Evolutionary conservation across 2,797 vertebrate species (phyloP), one percentile per base, ranked within the genome.

Genomic region (Aldrovandia affinis): DNA sequence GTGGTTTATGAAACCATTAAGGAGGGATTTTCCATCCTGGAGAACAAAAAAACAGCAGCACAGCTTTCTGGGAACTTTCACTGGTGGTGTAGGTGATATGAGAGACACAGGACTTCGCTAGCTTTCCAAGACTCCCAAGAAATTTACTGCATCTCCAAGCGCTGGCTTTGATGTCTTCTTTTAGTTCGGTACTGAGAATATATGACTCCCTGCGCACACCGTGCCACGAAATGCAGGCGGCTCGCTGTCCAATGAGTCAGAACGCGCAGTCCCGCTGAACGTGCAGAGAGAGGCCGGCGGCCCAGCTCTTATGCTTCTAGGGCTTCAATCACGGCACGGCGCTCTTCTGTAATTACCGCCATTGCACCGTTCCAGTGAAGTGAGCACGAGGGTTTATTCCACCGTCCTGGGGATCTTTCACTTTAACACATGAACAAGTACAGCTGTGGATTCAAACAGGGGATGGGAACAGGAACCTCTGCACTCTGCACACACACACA

Each of bases 31-130:
- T 92, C 93, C 89, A 90, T 92, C 92, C 91, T 90, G 84, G 88
- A 85, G 82, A 79, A 42, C 82, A 84, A 86, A 88, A 82, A 88
- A 78, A 73, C 83, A 84, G 90, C 83, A 84, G 88, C 85, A 44
- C 88, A 14, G 65, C 84, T 88, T 91, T 91, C 89, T 87, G 92
- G 92, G 89, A 90, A 92, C 90, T 90, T 92, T 94, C 93, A 94
- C 91, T 92, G 90, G 90, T 87, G 87, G 89, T 42, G 83, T 87
- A 92, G 91, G 91, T 94, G 93, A 95, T 92, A 93, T 95, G 94
- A 95, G 90, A 87, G 89, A 92, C 90, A 88, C 92, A 91, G 92
- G 89, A n/a, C 89, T 88, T 6, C 18, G 7, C 84, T 84, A 83
- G 77, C 86, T 82, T 83, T 93, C 91, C 89, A 91, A 93, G 92